Conservation (phyloP, 2,113 vertebrate genomes). For the Lota lota region DNA sequence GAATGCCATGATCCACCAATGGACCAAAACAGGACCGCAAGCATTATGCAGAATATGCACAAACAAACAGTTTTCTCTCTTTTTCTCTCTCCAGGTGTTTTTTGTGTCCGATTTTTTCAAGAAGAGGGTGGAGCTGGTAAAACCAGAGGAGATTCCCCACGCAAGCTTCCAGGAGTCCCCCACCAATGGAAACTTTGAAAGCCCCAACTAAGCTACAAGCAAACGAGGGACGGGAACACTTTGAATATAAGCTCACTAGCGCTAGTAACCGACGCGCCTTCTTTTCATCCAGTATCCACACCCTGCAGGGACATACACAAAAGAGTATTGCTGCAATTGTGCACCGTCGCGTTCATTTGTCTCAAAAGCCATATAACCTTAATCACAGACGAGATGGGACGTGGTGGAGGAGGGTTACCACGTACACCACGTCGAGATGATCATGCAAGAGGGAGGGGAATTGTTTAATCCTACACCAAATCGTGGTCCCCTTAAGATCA, state of each 20-base stretch:
- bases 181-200: conserved; percentile 85
- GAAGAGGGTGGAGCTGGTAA: conserved; percentile 58
- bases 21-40: too few species aligned
- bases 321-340: background rate
- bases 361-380: background rate
- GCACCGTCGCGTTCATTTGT: background rate
- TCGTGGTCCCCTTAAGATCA: background rate
- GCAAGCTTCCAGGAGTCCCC: conserved; percentile 86
- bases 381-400: background rate
- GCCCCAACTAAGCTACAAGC: conserved; percentile 73
- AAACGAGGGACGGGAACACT: too few species aligned
- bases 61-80: background rate
- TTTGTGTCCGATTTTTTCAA: conserved; percentile 96
- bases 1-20: too few species aligned
- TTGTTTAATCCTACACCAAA: background rate
- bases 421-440: too few species aligned
- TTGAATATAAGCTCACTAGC: too few species aligned
- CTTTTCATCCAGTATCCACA: background rate
- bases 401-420: background rate
- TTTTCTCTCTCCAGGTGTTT: conserved; percentile 73
- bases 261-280: too few species aligned
- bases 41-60: background rate
- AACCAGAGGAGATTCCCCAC: conserved; percentile 79
- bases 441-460: too few species aligned
- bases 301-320: conserved; percentile 34